Percentiles rank a stretch among this genome's conserved stretches.
These are phyloP conservation scores for Drosophila pseudotakahashii DNA, from an alignment of 2,888 invertebrate genomes.

Conservation along the genomic window DNA sequence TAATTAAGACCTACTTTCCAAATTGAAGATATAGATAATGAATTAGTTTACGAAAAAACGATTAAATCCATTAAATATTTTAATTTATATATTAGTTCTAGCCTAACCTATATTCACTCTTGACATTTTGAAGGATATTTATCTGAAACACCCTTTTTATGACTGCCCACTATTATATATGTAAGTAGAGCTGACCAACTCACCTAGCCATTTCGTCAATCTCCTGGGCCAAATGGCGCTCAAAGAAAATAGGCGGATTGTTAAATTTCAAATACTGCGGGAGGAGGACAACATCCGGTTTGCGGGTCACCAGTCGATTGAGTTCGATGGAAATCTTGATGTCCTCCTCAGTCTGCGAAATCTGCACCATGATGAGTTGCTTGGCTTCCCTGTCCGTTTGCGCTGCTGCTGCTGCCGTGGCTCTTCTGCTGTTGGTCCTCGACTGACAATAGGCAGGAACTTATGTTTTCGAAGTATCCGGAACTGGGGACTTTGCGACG, in stretches of 20 bases:
- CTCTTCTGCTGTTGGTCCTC: constrained; percentile 8
- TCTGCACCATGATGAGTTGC: constrained; percentile 79
- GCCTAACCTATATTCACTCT: no score
- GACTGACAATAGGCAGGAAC: constrained; percentile 33
- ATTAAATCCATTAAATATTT: no score
- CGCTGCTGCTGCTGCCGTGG: constrained; percentile 20
- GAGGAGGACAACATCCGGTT: constrained; percentile 82
- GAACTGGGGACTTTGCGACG: constrained; percentile 5
- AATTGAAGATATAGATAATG: no score
- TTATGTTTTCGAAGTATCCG: constrained; percentile 40
- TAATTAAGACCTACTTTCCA: no score
- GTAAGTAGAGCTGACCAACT: no score
- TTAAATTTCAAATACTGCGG: constrained; percentile 83
- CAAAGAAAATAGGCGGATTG: constrained; percentile 83
- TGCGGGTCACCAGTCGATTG: constrained; percentile 79
- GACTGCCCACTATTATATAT: no score
- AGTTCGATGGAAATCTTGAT: constrained; percentile 83
- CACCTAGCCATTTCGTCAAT: constrained; percentile 81
- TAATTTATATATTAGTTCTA: no score
- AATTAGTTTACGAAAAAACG: no score
- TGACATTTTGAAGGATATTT: no score
- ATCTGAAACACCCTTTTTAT: no score
- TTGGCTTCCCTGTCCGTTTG: constrained; percentile 18
- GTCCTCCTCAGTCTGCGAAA: constrained; percentile 83
- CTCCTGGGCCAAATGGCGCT: constrained; percentile 82